Evolutionary conservation across 2,888 invertebrate species (phyloP).

Genomic region (Scaptomyza parva): DNA sequence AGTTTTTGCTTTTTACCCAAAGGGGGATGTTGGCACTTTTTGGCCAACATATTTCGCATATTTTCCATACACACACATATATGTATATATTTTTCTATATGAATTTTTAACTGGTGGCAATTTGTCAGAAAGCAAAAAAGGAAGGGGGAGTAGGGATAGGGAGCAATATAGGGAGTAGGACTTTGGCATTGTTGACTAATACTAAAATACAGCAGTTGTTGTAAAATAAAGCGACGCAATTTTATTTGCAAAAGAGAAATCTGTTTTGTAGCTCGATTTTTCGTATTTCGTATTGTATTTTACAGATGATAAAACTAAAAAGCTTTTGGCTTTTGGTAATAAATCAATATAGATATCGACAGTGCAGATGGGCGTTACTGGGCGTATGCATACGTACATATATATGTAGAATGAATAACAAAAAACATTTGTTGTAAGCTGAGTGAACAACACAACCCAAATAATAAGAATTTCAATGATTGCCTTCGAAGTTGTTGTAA

Average conservation of each 20-base stretch:
- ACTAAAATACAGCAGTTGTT: slow-evolving; percentile 25
- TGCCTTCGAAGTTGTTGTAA: slow-evolving; percentile 3
- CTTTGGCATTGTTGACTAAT: slow-evolving; percentile 6
- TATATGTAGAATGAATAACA: not conserved
- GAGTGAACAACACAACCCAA: slow-evolving; percentile 3
- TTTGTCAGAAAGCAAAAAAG: slow-evolving; percentile 42
- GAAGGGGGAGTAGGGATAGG: too few species aligned
- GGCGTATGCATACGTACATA: slow-evolving; percentile 13
- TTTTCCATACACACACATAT: slow-evolving; percentile 4
- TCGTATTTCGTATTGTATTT: slow-evolving; percentile 21
- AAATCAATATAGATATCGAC: slow-evolving; percentile 75
- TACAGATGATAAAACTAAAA: slow-evolving; percentile 25
- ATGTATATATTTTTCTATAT: slow-evolving; percentile 20
- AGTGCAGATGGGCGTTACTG: slow-evolving; percentile 36
- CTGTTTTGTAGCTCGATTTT: slow-evolving; percentile 3
- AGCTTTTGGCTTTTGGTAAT: slow-evolving; percentile 35
- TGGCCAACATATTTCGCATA: slow-evolving; percentile 40
- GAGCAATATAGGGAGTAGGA: too few species aligned
- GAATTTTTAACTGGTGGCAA: slow-evolving; percentile 64
- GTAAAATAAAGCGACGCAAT: slow-evolving; percentile 32
- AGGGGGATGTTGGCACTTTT: slow-evolving; percentile 11
- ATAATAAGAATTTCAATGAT: slow-evolving; percentile 38
- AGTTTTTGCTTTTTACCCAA: not conserved
- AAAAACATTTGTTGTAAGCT: slow-evolving; percentile 13
- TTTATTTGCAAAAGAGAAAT: slow-evolving; percentile 30